Percentiles rank a stretch among this genome's conserved stretches.
phyloP scores from a whole-genome alignment of 2,113 vertebrate genomes.

The Acrocephalus arundinaceus region DNA sequence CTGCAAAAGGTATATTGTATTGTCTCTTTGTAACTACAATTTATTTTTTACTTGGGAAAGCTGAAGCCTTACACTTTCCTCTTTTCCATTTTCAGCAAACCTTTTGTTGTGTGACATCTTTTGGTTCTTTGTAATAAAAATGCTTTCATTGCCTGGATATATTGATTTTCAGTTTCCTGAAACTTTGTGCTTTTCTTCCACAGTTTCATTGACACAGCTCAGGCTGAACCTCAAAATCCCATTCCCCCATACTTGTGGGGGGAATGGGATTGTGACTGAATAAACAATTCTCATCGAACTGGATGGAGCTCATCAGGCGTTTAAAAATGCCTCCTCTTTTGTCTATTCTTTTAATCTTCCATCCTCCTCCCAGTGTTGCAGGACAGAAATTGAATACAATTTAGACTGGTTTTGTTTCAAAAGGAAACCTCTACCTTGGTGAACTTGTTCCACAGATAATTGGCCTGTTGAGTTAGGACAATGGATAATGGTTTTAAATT shows the following conservation, averaged over 20 bases:
- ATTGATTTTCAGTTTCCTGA: constrained; percentile 30
- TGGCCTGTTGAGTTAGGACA: background rate
- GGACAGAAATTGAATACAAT: background rate
- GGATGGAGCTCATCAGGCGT: background rate
- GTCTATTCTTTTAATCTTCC: background rate
- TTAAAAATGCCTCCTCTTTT: background rate
- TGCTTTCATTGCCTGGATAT: background rate
- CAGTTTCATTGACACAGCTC: background rate
- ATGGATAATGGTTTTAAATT: background rate
- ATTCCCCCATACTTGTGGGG: background rate
- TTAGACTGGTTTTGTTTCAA: background rate
- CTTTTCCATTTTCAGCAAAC: background rate
- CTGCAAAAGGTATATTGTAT: background rate
- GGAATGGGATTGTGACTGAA: background rate
- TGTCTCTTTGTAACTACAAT: background rate
- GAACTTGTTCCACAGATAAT: background rate
- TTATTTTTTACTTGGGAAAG: constrained; percentile 1
- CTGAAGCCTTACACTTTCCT: background rate
- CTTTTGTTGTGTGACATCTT: background rate
- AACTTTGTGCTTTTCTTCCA: background rate
- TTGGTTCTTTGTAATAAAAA: constrained; percentile 28
- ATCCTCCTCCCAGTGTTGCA: background rate
- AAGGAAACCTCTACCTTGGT: background rate
- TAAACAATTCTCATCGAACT: background rate
- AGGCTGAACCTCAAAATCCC: background rate